Evolutionary conservation across 2,113 vertebrate genomes (phyloP).

Genomic region (Trachemys scripta): DNA sequence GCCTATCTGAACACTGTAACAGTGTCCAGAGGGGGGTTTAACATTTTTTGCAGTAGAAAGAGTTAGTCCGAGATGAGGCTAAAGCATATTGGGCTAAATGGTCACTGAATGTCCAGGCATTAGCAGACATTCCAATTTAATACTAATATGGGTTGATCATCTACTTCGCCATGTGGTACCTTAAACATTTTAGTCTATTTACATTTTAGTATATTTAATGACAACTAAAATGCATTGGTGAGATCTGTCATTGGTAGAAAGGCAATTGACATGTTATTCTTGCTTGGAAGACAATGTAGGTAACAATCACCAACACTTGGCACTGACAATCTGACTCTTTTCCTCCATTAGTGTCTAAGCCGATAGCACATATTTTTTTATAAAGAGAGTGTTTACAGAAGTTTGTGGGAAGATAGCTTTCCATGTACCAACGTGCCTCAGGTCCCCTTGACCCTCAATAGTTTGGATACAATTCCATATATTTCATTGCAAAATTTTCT

Average conservation of each 20-base stretch:
- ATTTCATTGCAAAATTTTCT: not conserved
- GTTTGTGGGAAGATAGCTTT: not conserved
- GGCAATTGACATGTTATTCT: not conserved
- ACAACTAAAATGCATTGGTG: rapidly evolving
- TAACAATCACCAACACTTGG: rapidly evolving
- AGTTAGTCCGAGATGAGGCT: not conserved
- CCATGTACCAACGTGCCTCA: not conserved
- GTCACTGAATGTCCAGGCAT: not conserved
- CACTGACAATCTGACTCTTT: not conserved
- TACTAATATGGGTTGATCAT: not conserved
- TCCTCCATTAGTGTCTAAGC: not conserved
- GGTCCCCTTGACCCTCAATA: not conserved
- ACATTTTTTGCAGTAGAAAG: not conserved
- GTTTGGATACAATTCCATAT: not conserved
- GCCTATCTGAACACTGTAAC: rapidly evolving
- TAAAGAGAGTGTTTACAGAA: not conserved
- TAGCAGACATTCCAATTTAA: not conserved
- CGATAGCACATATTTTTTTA: not conserved
- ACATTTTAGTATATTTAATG: not conserved
- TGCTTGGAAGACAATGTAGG: not conserved
- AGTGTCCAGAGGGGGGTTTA: not conserved
- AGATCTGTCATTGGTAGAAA: not conserved
- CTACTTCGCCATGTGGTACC: not conserved
- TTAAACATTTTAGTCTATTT: not conserved
- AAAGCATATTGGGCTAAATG: not conserved